Conservation (phyloP, 2,113 vertebrate species). For the Cettia cetti region DNA sequence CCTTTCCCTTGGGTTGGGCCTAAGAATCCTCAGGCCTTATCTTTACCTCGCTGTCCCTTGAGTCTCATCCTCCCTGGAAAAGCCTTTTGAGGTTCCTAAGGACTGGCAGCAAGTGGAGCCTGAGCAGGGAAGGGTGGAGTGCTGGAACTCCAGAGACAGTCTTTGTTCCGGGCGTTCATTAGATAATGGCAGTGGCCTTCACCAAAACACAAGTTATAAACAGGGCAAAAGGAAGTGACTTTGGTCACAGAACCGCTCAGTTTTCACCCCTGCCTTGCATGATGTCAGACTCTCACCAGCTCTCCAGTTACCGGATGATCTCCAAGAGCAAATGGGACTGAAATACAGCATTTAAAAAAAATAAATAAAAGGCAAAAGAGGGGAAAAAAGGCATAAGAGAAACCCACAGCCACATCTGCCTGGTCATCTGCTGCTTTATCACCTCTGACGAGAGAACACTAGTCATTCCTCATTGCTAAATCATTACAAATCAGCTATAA, state of each 20-base stretch:
- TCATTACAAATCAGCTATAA: slow-evolving; percentile 48
- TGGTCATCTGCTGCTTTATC: slow-evolving; percentile 56
- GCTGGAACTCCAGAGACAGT: slow-evolving; percentile 28
- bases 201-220: slow-evolving; percentile 19
- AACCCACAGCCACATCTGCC: slow-evolving; percentile 19
- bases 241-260: slow-evolving; percentile 14
- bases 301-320: slow-evolving; percentile 22
- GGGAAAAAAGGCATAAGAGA: neutral
- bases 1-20: neutral
- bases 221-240: slow-evolving; percentile 55
- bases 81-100: neutral
- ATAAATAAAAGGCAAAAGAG: neutral
- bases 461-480: slow-evolving; percentile 36
- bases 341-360: neutral
- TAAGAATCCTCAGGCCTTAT: neutral
- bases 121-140: slow-evolving; percentile 32
- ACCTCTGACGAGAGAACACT: neutral
- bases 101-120: neutral
- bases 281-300: slow-evolving; percentile 26
- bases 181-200: slow-evolving; percentile 32
- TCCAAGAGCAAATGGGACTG: neutral
- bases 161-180: slow-evolving; percentile 8
- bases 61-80: neutral
- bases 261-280: neutral
- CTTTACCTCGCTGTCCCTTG: neutral